A percentile compares a stretch with the other conserved stretches of the same genome.
Conservation (phyloP, 1,140 invertebrate genomes). For the Epicauta chinensis region DNA sequence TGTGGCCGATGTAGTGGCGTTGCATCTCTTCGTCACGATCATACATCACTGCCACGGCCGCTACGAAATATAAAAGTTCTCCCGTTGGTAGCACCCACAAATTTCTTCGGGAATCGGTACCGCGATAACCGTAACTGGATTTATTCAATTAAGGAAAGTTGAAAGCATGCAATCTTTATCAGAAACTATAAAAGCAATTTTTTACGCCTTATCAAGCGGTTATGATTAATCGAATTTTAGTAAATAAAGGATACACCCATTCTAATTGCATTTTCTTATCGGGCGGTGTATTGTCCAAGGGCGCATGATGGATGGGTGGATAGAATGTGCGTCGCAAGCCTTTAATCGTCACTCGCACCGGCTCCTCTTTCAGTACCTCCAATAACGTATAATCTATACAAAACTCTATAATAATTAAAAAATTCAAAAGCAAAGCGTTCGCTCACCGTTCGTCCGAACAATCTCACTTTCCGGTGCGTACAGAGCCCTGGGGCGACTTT, state of each 20-base stretch:
- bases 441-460: constrained; percentile 63
- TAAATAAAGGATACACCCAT: constrained; percentile 80
- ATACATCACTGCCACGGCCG: constrained; percentile 85
- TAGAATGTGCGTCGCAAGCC: constrained; percentile 80
- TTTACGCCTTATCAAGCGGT: too few relatives aligned
- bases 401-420: too few relatives aligned
- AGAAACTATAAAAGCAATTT: too few relatives aligned
- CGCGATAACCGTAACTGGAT: constrained; percentile 82
- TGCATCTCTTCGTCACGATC: constrained; percentile 86
- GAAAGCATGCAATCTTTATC: too few relatives aligned
- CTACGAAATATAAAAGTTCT: constrained; percentile 89
- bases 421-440: too few relatives aligned
- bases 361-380: constrained; percentile 77
- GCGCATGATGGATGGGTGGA: constrained; percentile 74
- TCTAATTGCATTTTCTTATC: constrained; percentile 81
- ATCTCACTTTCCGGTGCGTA: constrained; percentile 76
- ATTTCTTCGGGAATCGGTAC: constrained; percentile 79
- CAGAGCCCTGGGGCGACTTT: constrained; percentile 69
- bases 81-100: constrained; percentile 87
- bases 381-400: constrained; percentile 77
- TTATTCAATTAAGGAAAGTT: constrained; percentile 22
- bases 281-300: constrained; percentile 75
- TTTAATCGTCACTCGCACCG: constrained; percentile 73
- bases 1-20: constrained; percentile 89
- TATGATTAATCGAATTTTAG: too few relatives aligned